phyloP scores from a whole-genome alignment of 2,888 invertebrate genomes.

The Pseudococcus jackbeardsleyi region DNA sequence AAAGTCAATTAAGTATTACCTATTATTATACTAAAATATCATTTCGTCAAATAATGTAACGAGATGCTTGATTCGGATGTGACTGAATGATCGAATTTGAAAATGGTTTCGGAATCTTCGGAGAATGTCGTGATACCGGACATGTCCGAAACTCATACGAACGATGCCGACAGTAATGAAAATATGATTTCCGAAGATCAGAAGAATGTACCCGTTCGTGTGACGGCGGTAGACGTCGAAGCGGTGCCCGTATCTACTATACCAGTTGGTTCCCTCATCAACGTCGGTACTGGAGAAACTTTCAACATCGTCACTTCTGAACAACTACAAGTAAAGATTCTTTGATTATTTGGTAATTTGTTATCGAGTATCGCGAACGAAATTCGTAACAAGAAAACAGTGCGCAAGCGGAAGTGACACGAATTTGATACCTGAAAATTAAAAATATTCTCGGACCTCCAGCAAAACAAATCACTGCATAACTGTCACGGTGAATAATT shows the following conservation, averaged over 20 bases:
- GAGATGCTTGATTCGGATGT: neutral
- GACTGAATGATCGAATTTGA: neutral
- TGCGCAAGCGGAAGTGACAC: too few species aligned
- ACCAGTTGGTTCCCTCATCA: slow-evolving; percentile 85
- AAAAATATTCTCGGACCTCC: too few species aligned
- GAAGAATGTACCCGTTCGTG: slow-evolving; percentile 65
- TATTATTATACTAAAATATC: too few species aligned
- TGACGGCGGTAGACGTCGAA: slow-evolving; percentile 66
- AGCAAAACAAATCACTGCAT: too few species aligned
- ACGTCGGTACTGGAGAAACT: slow-evolving; percentile 78
- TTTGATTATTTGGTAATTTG: too few species aligned
- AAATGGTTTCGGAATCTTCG: slow-evolving; percentile 68
- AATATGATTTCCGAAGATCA: slow-evolving; percentile 66
- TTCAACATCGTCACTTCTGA: slow-evolving; percentile 90
- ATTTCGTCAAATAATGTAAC: too few species aligned
- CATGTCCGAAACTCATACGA: slow-evolving; percentile 73
- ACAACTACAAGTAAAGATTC: slow-evolving; percentile 77
- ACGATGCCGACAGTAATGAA: slow-evolving; percentile 71
- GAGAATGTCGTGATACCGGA: slow-evolving; percentile 73
- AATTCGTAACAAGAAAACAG: too few species aligned
- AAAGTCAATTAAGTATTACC: too few species aligned
- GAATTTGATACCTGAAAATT: too few species aligned
- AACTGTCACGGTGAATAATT: too few species aligned
- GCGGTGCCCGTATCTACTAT: slow-evolving; percentile 72
- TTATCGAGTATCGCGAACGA: too few species aligned